Evolutionary conservation across 2,888 invertebrate genomes (phyloP).

Genomic region (Catonia carolina): DNA sequence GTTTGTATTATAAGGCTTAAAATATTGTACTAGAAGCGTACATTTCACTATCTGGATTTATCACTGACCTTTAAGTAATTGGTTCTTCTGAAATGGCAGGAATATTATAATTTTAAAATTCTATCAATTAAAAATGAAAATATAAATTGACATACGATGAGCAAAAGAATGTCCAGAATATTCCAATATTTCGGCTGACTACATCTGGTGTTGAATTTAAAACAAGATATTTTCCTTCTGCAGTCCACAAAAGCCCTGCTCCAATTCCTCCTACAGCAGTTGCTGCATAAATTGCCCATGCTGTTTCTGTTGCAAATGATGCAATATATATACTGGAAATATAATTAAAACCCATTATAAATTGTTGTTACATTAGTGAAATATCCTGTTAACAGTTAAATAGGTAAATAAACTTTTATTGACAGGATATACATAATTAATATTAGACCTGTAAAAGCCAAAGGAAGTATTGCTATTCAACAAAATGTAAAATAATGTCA

Average conservation of each 20-base stretch:
- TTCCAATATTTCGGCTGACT: slow-evolving; percentile 29
- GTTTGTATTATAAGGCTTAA: no score
- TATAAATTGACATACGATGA: slow-evolving; percentile 31
- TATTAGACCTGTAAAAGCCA: no score
- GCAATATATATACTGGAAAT: slow-evolving; percentile 28
- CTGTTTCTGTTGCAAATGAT: slow-evolving; percentile 27
- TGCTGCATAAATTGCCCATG: slow-evolving; percentile 31
- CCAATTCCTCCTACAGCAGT: slow-evolving; percentile 28
- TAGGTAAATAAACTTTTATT: no score
- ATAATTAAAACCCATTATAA: not conserved
- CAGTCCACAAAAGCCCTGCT: slow-evolving; percentile 32
- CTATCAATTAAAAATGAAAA: not conserved
- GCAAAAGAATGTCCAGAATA: slow-evolving; percentile 31
- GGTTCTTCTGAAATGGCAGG: no score
- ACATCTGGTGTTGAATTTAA: slow-evolving; percentile 27
- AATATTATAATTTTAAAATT: not conserved
- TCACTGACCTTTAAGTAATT: no score
- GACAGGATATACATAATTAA: no score
- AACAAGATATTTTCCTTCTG: slow-evolving; percentile 31
- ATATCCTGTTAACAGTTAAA: no score
- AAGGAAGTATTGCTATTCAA: no score
- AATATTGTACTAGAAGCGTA: no score
- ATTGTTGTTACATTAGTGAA: not conserved
- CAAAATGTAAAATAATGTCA: no score
- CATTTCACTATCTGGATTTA: no score